These are phyloP conservation scores for Melopsittacus undulatus DNA, from an alignment of 2,797 vertebrate genomes.

Conservation along the genomic window DNA sequence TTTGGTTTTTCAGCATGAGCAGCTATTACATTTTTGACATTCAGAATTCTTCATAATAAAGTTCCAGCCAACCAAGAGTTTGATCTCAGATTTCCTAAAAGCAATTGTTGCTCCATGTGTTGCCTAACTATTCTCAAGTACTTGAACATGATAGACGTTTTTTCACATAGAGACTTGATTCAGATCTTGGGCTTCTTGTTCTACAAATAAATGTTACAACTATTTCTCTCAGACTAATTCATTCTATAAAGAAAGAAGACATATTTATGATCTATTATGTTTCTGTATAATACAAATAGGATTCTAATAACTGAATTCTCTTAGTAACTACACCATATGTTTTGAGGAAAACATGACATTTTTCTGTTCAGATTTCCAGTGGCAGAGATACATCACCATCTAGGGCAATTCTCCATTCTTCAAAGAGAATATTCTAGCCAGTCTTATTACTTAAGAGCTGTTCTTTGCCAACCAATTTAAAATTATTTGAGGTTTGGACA, in stretches of 20 bases:
- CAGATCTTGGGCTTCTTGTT: neutral
- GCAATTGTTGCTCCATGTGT: fast-evolving
- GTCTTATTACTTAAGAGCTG: neutral
- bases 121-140: neutral
- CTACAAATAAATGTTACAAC: neutral
- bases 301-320: neutral
- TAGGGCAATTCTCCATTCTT: neutral
- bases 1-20: neutral
- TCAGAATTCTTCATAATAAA: neutral
- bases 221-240: neutral
- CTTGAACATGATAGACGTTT: neutral
- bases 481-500: neutral
- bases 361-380: neutral
- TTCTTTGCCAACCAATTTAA: neutral
- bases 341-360: neutral
- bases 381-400: neutral
- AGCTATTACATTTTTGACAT: neutral
- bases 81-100: neutral
- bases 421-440: neutral
- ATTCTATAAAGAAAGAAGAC: neutral
- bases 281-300: neutral
- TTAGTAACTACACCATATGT: neutral
- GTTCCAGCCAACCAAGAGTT: neutral
- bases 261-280: neutral
- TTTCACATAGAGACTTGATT: neutral